These are phyloP conservation scores for Luehdorfia chinensis DNA, from an alignment of 1,140 invertebrate species.

Conservation along the genomic window DNA sequence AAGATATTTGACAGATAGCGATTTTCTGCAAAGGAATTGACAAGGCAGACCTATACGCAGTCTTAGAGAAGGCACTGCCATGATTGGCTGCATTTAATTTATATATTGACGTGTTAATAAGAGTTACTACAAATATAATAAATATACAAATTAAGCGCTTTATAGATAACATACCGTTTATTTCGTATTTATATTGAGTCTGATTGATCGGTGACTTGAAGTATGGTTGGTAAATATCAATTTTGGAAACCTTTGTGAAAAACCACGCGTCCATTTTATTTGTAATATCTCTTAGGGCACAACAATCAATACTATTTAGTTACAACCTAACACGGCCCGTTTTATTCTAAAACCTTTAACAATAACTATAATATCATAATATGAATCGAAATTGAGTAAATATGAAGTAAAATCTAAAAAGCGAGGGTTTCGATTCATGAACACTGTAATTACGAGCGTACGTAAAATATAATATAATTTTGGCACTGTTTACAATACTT, in stretches of 20 bases:
- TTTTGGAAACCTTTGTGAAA: too few species aligned
- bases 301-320: neutral
- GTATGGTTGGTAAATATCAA: too few species aligned
- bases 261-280: neutral
- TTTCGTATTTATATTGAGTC: too few species aligned
- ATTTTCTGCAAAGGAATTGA: too few species aligned
- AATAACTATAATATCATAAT: conserved; percentile 5
- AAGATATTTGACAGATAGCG: too few species aligned
- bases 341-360: neutral
- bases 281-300: neutral
- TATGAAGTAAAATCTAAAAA: neutral
- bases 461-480: neutral
- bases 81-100: too few species aligned
- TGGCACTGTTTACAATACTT: conserved; percentile 7
- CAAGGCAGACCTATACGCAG: conserved; percentile 1
- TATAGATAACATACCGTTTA: too few species aligned
- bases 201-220: too few species aligned
- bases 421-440: conserved; percentile 3
- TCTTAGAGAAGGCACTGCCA: conserved; percentile 19
- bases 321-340: neutral
- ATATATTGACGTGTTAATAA: too few species aligned
- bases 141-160: too few species aligned
- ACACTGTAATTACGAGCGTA: neutral
- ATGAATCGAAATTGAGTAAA: neutral
- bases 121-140: too few species aligned